A percentile compares a stretch with the other conserved stretches of the same genome.
Conservation (phyloP, 2,797 vertebrate species). For the Sardinella longiceps region DNA sequence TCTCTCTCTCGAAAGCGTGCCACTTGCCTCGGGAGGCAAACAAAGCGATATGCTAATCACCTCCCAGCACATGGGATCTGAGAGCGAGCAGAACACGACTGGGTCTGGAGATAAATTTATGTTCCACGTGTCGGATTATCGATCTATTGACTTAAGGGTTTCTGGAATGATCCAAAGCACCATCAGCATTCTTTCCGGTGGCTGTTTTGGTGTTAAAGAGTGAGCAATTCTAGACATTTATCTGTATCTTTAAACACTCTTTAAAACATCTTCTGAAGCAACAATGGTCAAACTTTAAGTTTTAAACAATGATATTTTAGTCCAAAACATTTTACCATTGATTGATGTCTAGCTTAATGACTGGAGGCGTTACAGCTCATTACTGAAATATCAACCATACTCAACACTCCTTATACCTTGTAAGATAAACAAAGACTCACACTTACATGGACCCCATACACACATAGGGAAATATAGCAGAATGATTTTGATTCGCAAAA, state of each 20-base stretch:
- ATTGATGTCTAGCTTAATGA: neutral
- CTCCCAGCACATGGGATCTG: neutral
- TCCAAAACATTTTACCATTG: neutral
- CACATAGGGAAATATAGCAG: neutral
- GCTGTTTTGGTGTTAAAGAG: neutral
- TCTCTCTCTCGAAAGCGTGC: neutral
- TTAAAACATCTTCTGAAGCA: neutral
- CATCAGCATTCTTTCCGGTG: neutral
- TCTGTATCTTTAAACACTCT: neutral
- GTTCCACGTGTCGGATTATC: neutral
- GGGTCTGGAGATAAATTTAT: constrained; percentile 20
- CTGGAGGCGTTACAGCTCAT: neutral
- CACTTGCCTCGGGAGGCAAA: constrained; percentile 17
- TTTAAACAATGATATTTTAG: too few relatives aligned
- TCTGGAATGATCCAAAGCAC: neutral
- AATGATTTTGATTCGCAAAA: neutral
- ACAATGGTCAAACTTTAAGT: neutral
- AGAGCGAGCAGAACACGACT: neutral
- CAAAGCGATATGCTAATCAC: constrained; percentile 22
- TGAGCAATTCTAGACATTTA: neutral
- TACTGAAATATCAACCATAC: neutral
- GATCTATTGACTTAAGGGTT: neutral
- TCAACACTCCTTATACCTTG: neutral
- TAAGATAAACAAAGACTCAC: neutral
- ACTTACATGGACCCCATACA: neutral